These are phyloP conservation scores for Acipenser transmontanus DNA, from an alignment of 2,797 vertebrate species.

Conservation along the genomic window DNA sequence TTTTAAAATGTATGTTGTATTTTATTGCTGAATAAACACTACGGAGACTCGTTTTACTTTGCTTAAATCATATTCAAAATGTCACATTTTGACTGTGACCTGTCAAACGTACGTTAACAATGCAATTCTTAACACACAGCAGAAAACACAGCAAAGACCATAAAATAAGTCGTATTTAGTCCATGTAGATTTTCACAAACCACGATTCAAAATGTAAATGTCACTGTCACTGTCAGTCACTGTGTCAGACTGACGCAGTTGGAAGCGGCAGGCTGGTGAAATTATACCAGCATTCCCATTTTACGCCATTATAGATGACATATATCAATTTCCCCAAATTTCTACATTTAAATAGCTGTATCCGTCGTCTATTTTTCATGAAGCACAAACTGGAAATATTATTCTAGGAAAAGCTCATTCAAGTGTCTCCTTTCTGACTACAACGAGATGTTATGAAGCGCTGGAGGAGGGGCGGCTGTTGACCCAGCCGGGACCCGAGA, in stretches of 20 bases:
- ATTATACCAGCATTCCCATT: constrained; percentile 21
- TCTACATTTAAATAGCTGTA: neutral
- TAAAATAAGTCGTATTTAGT: no score
- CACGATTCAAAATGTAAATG: neutral
- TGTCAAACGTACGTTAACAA: no score
- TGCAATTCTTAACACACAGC: no score
- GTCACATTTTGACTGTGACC: no score
- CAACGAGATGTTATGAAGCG: constrained; percentile 44
- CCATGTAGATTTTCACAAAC: no score
- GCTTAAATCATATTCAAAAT: no score
- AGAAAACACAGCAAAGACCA: no score
- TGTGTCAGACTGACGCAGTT: constrained; percentile 13
- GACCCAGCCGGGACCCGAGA: constrained; percentile 30
- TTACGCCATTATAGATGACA: constrained; percentile 18
- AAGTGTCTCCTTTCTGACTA: constrained; percentile 16
- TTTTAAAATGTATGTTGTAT: no score
- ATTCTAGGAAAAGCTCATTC: neutral
- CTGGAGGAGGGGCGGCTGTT: constrained; percentile 51
- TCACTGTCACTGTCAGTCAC: constrained; percentile 14
- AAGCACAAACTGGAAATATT: neutral
- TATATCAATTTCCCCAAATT: constrained; percentile 8
- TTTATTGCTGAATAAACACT: no score
- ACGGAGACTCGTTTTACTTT: no score
- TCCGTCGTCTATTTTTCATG: neutral
- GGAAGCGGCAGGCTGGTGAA: constrained; percentile 22